Base-by-base conservation (phyloP, 2,797 vertebrate species). In the Chanos chanos region DNA sequence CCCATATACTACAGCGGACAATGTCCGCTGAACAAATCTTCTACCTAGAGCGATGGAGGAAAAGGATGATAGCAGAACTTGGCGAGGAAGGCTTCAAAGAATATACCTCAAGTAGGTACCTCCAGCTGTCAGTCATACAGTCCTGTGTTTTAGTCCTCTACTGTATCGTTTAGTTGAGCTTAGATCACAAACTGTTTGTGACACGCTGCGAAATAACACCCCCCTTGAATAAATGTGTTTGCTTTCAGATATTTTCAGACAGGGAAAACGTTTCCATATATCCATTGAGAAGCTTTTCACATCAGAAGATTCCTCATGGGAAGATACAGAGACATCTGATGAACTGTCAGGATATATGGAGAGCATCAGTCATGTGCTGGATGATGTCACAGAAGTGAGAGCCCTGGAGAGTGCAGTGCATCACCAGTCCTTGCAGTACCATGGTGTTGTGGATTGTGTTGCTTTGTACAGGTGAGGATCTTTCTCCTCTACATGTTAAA, bases 401-500 rank as follows among this genome's bases (percentile, higher is more conserved):
- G 93, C 90, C 7, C 88, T 94, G 16, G 96, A 99, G 76, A 98
- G 94, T 25, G 91, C 86, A 0, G 94, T 98, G 44, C 86, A 87
- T 0, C 95, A 98, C 1, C 66, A 81, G 30, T 55, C 70, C 1
- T 82, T 99, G n/a, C 85, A 89, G 51, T 99, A 98, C 34, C 57
- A 85, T 61, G 97, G 97, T 25, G 77, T 97, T 61, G 86, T 95
- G 2, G 97, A 99, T 73, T 99, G 97, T 3, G 91, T 99, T 19
- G 95, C 96, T 53, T 79, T 89, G 24, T 98, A 94, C 85, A 91
- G 88, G 96, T 98, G 82, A 76, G 15, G 12, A 51, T 18, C 1
- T 15, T 16, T 66, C 9, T 7, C 24, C 30, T 49, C 4, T 34
- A 21, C n/a, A 48, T 12, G 15, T 24, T 7, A 24, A 24, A n/a